Conservation (phyloP, 1,140 invertebrate genomes). For the Saccostrea echinata region DNA sequence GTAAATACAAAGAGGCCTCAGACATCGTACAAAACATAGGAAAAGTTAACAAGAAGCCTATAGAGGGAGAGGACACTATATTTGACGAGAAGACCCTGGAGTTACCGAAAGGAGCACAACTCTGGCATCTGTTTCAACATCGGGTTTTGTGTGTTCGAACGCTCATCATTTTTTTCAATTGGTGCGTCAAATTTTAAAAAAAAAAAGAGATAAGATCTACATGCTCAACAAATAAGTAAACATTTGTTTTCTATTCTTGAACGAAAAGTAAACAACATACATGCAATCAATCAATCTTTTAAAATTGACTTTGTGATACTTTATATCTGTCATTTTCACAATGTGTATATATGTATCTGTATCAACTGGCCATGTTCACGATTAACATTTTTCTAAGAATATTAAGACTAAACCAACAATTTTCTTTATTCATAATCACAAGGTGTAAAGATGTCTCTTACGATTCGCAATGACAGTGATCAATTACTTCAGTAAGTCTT, state of each 20-base stretch:
- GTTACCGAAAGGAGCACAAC: slow-evolving; percentile 46
- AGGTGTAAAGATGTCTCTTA: neutral
- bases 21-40: slow-evolving; percentile 63
- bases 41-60: slow-evolving; percentile 59
- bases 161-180: slow-evolving; percentile 63
- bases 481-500: neutral
- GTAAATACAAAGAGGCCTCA: slow-evolving; percentile 66
- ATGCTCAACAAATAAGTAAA: neutral
- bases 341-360: no score
- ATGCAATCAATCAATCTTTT: no score
- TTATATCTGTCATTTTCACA: no score
- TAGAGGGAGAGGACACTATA: slow-evolving; percentile 45
- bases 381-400: neutral
- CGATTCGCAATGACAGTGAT: neutral
- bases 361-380: no score
- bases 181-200: slow-evolving; percentile 37
- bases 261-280: no score
- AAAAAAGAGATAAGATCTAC: neutral
- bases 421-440: neutral
- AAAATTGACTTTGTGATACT: no score
- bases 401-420: neutral
- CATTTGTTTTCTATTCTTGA: neutral
- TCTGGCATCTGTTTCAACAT: slow-evolving; percentile 61
- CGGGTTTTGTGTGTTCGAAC: slow-evolving; percentile 55
- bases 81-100: slow-evolving; percentile 43